Evolutionary conservation across 2,113 vertebrate genomes (phyloP).

Genomic region (Paedocypris sp.): DNA sequence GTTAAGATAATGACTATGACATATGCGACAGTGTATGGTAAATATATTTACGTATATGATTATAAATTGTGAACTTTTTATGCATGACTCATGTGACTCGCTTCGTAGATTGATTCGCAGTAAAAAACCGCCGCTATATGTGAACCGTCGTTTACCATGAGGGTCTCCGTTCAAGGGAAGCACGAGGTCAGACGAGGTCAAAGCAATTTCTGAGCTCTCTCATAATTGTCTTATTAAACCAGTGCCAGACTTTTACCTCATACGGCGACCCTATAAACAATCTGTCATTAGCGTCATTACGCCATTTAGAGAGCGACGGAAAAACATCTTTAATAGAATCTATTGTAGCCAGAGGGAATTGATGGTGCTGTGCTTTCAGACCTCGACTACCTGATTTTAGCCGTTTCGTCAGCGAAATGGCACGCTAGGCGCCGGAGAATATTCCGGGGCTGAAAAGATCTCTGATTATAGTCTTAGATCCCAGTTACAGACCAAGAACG

Average conservation of each 20-base stretch:
- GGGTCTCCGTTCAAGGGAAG: conserved; percentile 57
- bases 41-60: too few species aligned
- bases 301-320: too few species aligned
- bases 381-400: conserved; percentile 18
- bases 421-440: not conserved
- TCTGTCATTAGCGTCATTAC: not conserved
- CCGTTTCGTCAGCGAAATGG: conserved; percentile 4
- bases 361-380: too few species aligned
- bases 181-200: conserved; percentile 51
- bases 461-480: conserved; percentile 13
- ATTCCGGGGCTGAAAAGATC: conserved; percentile 4
- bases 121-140: not conserved
- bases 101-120: too few species aligned
- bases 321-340: too few species aligned
- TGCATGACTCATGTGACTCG: too few species aligned
- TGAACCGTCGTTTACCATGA: conserved; percentile 43
- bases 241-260: conserved; percentile 56
- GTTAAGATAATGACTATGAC: too few species aligned
- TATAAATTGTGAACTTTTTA: too few species aligned
- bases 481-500: conserved; percentile 11
- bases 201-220: conserved; percentile 50
- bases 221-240: conserved; percentile 58
- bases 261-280: conserved; percentile 40
- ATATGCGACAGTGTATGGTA: too few species aligned
- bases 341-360: too few species aligned